Evolutionary conservation across 2,888 invertebrate species (phyloP), one percentile per base, ranked within the genome.

Genomic region (Molanna angustata): DNA sequence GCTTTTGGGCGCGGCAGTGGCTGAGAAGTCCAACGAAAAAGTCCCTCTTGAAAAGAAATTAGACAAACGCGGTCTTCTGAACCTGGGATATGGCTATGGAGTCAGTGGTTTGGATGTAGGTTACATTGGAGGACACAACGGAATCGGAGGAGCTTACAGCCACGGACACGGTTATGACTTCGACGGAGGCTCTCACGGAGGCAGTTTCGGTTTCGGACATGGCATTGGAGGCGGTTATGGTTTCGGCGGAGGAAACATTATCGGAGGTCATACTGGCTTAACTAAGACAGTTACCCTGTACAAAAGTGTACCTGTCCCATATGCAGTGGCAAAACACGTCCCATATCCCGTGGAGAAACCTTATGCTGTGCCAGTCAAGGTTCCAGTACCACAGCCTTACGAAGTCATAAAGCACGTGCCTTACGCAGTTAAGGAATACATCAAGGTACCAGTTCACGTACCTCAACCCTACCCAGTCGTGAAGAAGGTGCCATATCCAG

Each of bases 71-170:
- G 90, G 90, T 61, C 80, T 90, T 63, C 76, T 88, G 54, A 83
- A 86, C 67, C 78, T 89, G 66, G 90, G 89, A 62, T 88, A 89
- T 64, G 90, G 90, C 49, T 89, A 90, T 69, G 88, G 87, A 55
- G 79, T 82, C 66, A 82, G 84, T 64, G 88, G 88, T 61, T 80
- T 86, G 60, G 87, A 88, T 66, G 71, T 87, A 59, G 89, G 89
- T 44, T 84, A 85, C 67, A 75, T 86, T 62, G 82, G 82, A 22
- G 80, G 82, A 57, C 64, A 69, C 45, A 56, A 56, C 21, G 80
- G 79, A 4, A 49, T 71, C 48, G 79, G 79, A 43, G 79, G 80
- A 39, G 81, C 81, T 17, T 73, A 80, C 66, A 62, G 61, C 60
- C 50, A 60, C 61, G 69, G 75, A 63, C 64, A 63, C 54, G 61